Conservation (phyloP, 2,113 vertebrate genomes). For the Oryzias woworae region DNA sequence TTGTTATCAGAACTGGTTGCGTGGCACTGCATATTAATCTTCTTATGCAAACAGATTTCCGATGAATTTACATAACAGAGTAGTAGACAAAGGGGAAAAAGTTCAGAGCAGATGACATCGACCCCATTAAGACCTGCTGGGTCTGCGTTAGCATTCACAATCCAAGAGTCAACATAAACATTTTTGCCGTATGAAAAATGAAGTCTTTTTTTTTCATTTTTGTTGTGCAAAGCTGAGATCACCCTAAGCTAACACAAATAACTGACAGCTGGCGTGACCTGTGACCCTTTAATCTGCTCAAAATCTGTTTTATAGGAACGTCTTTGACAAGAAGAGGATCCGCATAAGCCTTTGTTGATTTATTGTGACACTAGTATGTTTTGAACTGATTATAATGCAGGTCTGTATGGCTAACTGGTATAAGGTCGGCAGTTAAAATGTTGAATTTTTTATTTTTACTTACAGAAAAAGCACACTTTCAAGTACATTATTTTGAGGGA, state of each 20-base stretch:
- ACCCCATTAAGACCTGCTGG: not conserved
- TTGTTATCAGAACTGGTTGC: slow-evolving; percentile 29
- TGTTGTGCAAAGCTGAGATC: slow-evolving; percentile 31
- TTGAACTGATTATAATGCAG: not conserved
- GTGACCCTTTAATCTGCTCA: slow-evolving; percentile 13
- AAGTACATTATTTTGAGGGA: too few species aligned
- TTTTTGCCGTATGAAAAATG: not conserved
- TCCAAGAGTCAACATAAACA: slow-evolving; percentile 1
- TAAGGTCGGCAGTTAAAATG: too few species aligned
- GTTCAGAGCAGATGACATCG: slow-evolving; percentile 33
- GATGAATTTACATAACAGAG: slow-evolving; percentile 69
- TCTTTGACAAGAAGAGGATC: slow-evolving; percentile 16
- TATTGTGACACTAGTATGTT: not conserved
- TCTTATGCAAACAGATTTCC: slow-evolving; percentile 75
- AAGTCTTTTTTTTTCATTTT: slow-evolving; percentile 1
- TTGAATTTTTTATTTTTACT: too few species aligned
- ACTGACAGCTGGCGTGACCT: slow-evolving; percentile 27
- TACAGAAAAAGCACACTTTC: too few species aligned
- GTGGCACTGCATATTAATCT: slow-evolving; percentile 54
- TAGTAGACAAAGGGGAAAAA: slow-evolving; percentile 15
- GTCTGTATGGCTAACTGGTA: too few species aligned
- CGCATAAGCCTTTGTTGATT: not conserved
- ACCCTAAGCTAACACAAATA: not conserved
- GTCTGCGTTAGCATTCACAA: slow-evolving; percentile 14
- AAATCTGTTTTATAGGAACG: slow-evolving; percentile 14